Percentiles rank a stretch among this genome's conserved stretches.
Conservation (phyloP, 1,140 invertebrate genomes). For the Spodoptera litura region DNA sequence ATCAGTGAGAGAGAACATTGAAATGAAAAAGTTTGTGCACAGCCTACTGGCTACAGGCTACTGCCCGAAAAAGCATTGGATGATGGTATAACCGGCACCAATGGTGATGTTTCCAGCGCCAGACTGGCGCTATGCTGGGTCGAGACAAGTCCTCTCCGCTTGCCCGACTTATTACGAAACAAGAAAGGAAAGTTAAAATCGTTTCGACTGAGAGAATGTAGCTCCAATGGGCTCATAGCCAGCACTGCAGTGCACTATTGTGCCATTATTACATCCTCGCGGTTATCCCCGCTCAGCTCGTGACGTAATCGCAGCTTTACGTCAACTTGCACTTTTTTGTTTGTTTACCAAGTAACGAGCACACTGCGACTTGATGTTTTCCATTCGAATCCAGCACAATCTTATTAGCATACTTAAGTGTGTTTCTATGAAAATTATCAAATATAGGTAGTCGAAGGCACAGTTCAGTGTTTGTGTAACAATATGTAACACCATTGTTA, state of each 20-base stretch:
- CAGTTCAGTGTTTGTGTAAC: background rate
- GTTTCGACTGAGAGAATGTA: constrained; percentile 75
- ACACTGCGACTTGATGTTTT: constrained; percentile 41
- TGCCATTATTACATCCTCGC: constrained; percentile 54
- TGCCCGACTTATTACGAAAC: constrained; percentile 81
- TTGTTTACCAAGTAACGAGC: constrained; percentile 48
- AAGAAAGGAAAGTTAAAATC: constrained; percentile 81
- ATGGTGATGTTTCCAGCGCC: constrained; percentile 31
- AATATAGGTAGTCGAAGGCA: background rate
- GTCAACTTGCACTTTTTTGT: constrained; percentile 60
- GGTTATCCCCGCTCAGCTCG: constrained; percentile 56
- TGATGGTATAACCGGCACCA: constrained; percentile 13
- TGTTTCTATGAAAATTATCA: background rate
- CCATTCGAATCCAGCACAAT: constrained; percentile 9
- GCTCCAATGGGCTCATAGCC: constrained; percentile 65
- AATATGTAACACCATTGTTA: too few species aligned
- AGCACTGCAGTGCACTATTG: constrained; percentile 45
- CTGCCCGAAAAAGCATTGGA: background rate
- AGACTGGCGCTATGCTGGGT: constrained; percentile 56
- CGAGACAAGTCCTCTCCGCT: constrained; percentile 71
- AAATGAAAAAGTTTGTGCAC: constrained; percentile 28
- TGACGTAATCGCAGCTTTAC: constrained; percentile 64
- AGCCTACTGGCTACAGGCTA: background rate
- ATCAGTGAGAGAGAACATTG: constrained; percentile 6
- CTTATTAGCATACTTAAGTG: constrained; percentile 4